Percentiles rank a stretch among this genome's conserved stretches.
These are phyloP conservation scores for Gymnoscopelus microlampas DNA, from an alignment of 2,797 vertebrate genomes.

Conservation along the genomic window DNA sequence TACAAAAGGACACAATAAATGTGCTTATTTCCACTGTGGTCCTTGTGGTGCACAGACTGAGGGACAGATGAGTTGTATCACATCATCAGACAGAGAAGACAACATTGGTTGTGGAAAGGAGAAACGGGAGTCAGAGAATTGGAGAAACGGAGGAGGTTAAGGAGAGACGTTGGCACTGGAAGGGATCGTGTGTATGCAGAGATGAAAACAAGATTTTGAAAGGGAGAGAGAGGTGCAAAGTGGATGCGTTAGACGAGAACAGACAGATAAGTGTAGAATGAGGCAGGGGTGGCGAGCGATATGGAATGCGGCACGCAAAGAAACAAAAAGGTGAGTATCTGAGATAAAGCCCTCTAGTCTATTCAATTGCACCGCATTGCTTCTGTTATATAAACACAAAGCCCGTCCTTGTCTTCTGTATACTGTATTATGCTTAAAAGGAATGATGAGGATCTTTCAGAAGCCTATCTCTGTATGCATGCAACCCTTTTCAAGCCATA, in stretches of 20 bases:
- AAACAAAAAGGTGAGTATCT: constrained; percentile 20
- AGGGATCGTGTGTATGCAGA: constrained; percentile 25
- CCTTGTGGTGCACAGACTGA: constrained; percentile 26
- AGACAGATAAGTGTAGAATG: constrained; percentile 45
- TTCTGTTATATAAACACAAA: constrained; percentile 30
- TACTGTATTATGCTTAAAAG: constrained; percentile 34
- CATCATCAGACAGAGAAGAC: constrained; percentile 35
- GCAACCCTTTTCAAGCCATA: constrained; percentile 7
- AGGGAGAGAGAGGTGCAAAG: constrained; percentile 3
- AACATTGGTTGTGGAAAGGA: constrained; percentile 51
- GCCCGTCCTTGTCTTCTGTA: constrained; percentile 36
- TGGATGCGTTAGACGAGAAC: background rate
- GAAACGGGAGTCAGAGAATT: constrained; percentile 14
- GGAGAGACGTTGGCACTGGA: background rate
- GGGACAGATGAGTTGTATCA: constrained; percentile 16
- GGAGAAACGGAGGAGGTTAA: constrained; percentile 8
- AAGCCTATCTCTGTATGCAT: constrained; percentile 26
- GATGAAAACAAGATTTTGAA: constrained; percentile 44
- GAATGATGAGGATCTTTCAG: constrained; percentile 10
- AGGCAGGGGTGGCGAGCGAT: constrained; percentile 42
- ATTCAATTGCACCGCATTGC: constrained; percentile 29
- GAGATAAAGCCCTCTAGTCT: constrained; percentile 53
- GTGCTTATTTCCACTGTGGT: too few relatives aligned
- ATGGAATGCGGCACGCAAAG: constrained; percentile 33
- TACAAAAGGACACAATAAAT: too few relatives aligned